A percentile compares a stretch with the other conserved stretches of the same genome.
phyloP scores from a whole-genome alignment of 2,113 vertebrate species.

The Pavo muticus region DNA sequence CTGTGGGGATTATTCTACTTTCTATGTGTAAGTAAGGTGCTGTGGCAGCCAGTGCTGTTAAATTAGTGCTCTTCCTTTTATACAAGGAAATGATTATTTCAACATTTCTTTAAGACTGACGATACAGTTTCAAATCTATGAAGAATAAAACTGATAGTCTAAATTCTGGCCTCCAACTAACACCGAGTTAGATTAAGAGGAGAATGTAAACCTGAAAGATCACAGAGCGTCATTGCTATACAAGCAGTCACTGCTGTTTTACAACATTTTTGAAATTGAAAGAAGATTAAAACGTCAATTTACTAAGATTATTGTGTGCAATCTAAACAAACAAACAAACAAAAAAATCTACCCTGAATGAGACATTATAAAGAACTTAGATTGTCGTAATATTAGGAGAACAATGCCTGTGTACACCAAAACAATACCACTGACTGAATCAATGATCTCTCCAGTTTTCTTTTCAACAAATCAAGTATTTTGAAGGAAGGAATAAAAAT shows the following conservation, averaged over 20 bases:
- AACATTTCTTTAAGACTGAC: background rate
- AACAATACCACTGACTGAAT: background rate
- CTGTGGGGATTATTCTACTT: background rate
- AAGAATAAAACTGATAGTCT: background rate
- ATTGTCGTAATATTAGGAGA: background rate
- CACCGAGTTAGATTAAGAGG: background rate
- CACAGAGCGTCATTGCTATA: background rate
- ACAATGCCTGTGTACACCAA: background rate
- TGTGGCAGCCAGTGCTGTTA: background rate
- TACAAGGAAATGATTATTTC: background rate
- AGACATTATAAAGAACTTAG: slow-evolving; percentile 52
- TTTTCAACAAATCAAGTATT: background rate
- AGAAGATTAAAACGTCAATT: slow-evolving; percentile 28
- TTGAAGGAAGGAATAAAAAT: background rate
- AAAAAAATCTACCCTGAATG: slow-evolving; percentile 20
- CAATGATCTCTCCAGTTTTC: background rate
- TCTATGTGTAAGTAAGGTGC: background rate
- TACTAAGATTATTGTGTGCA: slow-evolving; percentile 9
- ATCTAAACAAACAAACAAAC: slow-evolving; percentile 12
- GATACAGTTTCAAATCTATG: background rate
- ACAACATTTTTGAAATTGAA: background rate
- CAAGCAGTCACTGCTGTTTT: background rate
- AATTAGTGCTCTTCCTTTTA: background rate
- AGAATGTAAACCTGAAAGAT: background rate
- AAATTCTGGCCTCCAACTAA: background rate